phyloP scores from a whole-genome alignment of 2,888 invertebrate species.

The Shargacucullia verbasci region DNA sequence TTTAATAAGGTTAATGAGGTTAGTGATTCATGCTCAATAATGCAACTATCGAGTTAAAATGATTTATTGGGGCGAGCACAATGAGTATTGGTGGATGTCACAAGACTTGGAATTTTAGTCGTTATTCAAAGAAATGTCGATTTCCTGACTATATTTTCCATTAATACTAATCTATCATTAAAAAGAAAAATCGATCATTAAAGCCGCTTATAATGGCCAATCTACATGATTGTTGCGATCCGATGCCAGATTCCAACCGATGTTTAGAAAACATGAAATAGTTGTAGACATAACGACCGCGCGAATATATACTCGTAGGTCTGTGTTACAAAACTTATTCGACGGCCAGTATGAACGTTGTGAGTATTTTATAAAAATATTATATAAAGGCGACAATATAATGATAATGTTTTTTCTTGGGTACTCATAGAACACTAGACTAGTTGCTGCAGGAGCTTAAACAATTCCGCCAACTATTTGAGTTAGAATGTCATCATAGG shows the following conservation, averaged over 20 bases:
- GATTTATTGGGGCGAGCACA: too few relatives aligned
- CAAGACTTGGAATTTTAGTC: not conserved
- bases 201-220: conserved; percentile 9
- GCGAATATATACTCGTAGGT: conserved; percentile 1
- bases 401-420: conserved; percentile 9
- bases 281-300: conserved; percentile 24
- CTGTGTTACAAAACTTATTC: conserved; percentile 28
- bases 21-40: conserved; percentile 26
- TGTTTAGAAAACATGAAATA: conserved; percentile 54
- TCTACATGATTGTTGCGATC: conserved; percentile 23
- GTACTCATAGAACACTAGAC: not conserved
- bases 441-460: not conserved
- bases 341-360: conserved; percentile 10
- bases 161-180: too few relatives aligned
- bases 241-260: conserved; percentile 29
- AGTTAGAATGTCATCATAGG: too few relatives aligned
- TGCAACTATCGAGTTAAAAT: not conserved
- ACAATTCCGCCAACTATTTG: too few relatives aligned
- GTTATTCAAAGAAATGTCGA: too few relatives aligned
- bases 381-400: not conserved
- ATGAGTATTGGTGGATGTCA: too few relatives aligned
- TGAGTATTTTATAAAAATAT: conserved; percentile 8
- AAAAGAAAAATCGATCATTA: not conserved
- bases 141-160: too few relatives aligned
- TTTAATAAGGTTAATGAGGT: conserved; percentile 35